phyloP scores from a whole-genome alignment of 2,797 vertebrate genomes.

The Psittacula derbiana region DNA sequence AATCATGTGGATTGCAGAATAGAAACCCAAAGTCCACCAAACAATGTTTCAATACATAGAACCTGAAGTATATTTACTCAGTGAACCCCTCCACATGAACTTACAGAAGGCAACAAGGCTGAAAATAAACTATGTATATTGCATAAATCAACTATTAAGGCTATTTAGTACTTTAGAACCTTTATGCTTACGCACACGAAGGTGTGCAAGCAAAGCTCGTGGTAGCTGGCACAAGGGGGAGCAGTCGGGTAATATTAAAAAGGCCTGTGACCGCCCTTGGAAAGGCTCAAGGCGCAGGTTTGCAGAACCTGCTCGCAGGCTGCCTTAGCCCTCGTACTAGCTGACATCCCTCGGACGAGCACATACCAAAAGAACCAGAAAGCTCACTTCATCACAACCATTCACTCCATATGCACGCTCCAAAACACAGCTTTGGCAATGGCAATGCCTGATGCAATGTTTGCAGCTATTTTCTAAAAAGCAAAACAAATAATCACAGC shows the following conservation, averaged over 20 bases:
- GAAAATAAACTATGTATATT: accelerated
- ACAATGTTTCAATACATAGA: accelerated
- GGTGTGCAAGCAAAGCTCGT: accelerated
- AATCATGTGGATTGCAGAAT: accelerated
- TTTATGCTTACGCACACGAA: background rate
- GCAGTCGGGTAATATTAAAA: background rate
- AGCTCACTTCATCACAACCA: background rate
- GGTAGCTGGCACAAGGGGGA: slow-evolving; percentile 36
- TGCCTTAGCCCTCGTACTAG: background rate
- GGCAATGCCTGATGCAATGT: accelerated
- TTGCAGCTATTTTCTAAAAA: background rate
- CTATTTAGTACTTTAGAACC: background rate
- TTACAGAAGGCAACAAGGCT: background rate
- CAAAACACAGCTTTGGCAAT: background rate
- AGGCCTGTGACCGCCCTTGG: background rate
- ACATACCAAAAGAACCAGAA: accelerated
- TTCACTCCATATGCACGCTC: background rate
- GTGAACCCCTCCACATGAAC: background rate
- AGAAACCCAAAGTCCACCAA: background rate
- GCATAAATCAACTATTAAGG: background rate
- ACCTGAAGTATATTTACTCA: background rate
- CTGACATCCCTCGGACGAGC: accelerated
- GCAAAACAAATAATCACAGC: background rate
- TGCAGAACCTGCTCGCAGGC: background rate
- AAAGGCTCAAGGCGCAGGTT: background rate